These are phyloP conservation scores for Agrotis exclamationis DNA, from an alignment of 2,888 invertebrate genomes.

Conservation along the genomic window DNA sequence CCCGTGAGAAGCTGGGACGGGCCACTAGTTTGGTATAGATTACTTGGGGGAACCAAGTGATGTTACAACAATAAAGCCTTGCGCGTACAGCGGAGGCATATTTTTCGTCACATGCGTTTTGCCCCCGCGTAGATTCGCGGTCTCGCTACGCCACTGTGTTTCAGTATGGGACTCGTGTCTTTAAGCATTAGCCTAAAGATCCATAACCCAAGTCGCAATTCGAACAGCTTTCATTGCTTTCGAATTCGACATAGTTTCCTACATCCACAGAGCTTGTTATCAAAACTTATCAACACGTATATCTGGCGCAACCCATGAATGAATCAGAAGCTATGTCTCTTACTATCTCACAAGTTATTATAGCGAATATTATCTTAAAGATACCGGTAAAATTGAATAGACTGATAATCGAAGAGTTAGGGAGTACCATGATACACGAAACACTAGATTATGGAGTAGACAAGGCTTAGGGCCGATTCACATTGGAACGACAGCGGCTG, in stretches of 20 bases:
- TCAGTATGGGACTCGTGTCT: background rate
- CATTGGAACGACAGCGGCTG: too few species aligned
- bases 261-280: slow-evolving; percentile 13
- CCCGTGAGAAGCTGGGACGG: too few species aligned
- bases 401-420: slow-evolving; percentile 4
- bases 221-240: slow-evolving; percentile 17
- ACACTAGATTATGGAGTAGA: background rate
- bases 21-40: too few species aligned
- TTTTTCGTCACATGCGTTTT: too few species aligned
- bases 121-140: too few species aligned
- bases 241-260: slow-evolving; percentile 32
- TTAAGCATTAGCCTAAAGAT: background rate
- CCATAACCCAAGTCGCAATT: background rate
- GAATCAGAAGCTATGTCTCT: slow-evolving; percentile 39
- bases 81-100: too few species aligned
- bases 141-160: too few species aligned
- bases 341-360: slow-evolving; percentile 53
- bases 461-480: background rate
- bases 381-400: slow-evolving; percentile 40
- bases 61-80: too few species aligned
- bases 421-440: background rate
- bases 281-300: slow-evolving; percentile 33
- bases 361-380: slow-evolving; percentile 39
- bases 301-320: slow-evolving; percentile 23
- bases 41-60: too few species aligned